Conservation (phyloP, 1,140 invertebrate genomes). For the Eufriesea mexicana region DNA sequence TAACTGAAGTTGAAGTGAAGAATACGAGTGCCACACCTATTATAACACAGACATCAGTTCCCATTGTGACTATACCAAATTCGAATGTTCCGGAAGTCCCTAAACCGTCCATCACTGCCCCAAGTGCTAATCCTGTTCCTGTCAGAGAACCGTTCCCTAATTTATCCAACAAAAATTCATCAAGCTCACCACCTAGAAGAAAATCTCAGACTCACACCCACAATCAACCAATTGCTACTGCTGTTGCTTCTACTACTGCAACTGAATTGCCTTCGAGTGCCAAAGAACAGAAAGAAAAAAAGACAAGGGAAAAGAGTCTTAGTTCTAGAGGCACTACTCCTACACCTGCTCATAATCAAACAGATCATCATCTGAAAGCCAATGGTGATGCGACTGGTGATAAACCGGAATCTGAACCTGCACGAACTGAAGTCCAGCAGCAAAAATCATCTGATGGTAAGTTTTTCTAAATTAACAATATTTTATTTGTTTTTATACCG, state of each 20-base stretch:
- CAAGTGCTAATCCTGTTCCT: slow-evolving; percentile 61
- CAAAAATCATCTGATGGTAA: slow-evolving; percentile 73
- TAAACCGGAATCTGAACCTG: slow-evolving; percentile 60
- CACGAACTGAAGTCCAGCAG: slow-evolving; percentile 64
- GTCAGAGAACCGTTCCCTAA: slow-evolving; percentile 67
- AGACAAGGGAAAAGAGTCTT: slow-evolving; percentile 68
- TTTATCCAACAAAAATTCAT: slow-evolving; percentile 63
- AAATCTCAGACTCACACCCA: slow-evolving; percentile 66
- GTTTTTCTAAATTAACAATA: slow-evolving; percentile 49
- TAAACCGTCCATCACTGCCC: slow-evolving; percentile 63
- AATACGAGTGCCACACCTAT: slow-evolving; percentile 36
- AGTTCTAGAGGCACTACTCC: slow-evolving; percentile 63
- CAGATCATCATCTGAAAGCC: slow-evolving; percentile 68
- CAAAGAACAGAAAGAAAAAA: slow-evolving; percentile 73
- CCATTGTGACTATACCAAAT: slow-evolving; percentile 37
- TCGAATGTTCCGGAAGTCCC: slow-evolving; percentile 61
- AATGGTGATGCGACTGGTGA: slow-evolving; percentile 73
- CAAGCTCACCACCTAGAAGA: slow-evolving; percentile 74
- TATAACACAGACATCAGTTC: slow-evolving; percentile 37
- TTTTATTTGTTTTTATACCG: not conserved
- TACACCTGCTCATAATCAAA: slow-evolving; percentile 61
- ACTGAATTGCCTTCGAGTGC: slow-evolving; percentile 54
- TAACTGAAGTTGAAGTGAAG: slow-evolving; percentile 37
- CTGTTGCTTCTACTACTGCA: slow-evolving; percentile 6
- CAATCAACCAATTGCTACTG: slow-evolving; percentile 33